A percentile compares a stretch with the other conserved stretches of the same genome.
Evolutionary conservation across 2,113 vertebrate species (phyloP).

Genomic region (Drymodes brunneopygia): DNA sequence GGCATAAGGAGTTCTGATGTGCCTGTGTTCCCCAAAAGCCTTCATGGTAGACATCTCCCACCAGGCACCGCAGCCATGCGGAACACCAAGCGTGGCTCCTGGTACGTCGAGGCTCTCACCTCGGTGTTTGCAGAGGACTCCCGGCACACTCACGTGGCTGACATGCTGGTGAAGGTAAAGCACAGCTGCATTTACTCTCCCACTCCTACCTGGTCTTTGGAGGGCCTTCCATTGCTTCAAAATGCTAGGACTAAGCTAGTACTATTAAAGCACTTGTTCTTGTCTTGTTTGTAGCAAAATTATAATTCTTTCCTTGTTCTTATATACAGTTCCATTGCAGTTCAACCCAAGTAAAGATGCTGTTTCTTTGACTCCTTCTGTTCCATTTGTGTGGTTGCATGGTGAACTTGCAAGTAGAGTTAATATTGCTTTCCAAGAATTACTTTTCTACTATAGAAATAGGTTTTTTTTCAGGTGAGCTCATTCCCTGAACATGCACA

Average conservation of each 20-base stretch:
- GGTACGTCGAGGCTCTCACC: conserved; percentile 92
- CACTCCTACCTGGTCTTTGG: not conserved
- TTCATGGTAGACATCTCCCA: not conserved
- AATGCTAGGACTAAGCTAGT: not conserved
- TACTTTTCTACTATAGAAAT: not conserved
- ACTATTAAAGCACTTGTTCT: not conserved
- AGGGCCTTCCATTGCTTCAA: not conserved
- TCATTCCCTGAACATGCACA: not conserved
- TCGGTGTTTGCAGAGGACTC: conserved; percentile 81
- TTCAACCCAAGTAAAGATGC: not conserved
- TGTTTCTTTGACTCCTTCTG: not conserved
- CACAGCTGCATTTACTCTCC: not conserved
- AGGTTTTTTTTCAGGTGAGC: not conserved
- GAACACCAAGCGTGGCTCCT: conserved; percentile 94
- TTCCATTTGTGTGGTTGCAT: fast-evolving
- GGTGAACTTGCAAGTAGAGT: not conserved
- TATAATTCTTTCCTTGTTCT: not conserved
- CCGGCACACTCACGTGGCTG: conserved; percentile 87
- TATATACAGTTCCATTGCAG: not conserved
- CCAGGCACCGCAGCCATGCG: conserved; percentile 93
- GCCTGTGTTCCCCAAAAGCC: not conserved
- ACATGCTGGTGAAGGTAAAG: conserved; percentile 92
- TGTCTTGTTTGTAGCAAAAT: not conserved
- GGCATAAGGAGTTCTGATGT: not conserved
- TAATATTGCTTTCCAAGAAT: not conserved